A percentile compares a stretch with the other conserved stretches of the same genome.
These are phyloP conservation scores for Thripadectes ignobilis DNA, from an alignment of 2,797 vertebrate species.

Conservation along the genomic window DNA sequence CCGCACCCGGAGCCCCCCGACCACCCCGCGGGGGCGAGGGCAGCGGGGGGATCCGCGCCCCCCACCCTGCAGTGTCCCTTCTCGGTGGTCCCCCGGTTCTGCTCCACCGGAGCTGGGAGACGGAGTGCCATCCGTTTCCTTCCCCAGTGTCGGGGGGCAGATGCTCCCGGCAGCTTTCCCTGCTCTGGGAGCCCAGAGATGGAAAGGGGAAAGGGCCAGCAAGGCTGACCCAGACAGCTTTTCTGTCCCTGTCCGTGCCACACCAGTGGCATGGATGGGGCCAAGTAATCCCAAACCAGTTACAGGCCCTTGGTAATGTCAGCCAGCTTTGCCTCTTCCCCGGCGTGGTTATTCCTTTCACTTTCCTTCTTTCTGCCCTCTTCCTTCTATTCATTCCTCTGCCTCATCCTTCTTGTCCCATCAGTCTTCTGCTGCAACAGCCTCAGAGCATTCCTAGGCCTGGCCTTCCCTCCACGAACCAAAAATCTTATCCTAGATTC, in stretches of 20 bases:
- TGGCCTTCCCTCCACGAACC: fast-evolving
- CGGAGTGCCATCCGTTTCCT: background rate
- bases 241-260: background rate
- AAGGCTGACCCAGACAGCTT: background rate
- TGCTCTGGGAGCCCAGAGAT: fast-evolving
- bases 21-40: background rate
- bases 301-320: background rate
- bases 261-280: fast-evolving
- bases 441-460: background rate
- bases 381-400: background rate
- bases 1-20: no score
- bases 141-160: fast-evolving
- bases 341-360: fast-evolving
- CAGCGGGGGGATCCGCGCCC: background rate
- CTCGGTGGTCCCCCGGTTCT: background rate
- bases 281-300: fast-evolving
- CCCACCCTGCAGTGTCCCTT: background rate
- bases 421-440: fast-evolving
- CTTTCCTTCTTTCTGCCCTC: background rate
- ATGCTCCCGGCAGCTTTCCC: background rate
- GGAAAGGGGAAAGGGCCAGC: no score
- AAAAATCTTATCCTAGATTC: no score
- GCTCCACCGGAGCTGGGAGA: background rate
- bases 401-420: fast-evolving
- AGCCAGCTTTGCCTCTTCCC: background rate